Base-by-base conservation (phyloP, 2,888 invertebrate genomes). In the Marronus borbonicus region DNA sequence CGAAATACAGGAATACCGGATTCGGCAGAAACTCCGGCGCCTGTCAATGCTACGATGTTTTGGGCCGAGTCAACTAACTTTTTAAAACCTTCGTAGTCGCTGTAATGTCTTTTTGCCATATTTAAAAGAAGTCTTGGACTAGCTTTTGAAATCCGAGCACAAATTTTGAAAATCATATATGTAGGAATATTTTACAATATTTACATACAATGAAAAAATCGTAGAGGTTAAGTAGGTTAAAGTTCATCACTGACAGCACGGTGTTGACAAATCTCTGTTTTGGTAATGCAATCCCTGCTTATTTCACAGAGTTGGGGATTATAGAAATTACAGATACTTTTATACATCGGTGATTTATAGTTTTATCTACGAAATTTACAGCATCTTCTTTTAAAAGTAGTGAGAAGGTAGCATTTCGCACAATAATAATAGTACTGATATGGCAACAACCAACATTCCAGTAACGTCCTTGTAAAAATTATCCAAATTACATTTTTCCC, bases 21-120 rank as follows among this genome's bases (percentile, higher is more conserved):
- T 91, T 99, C 98, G 0, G 98, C 98, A 0, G 98, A 98, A 83
- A 98, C 93, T 60, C 98, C 98, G 80, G 98, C 98, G 17, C 99
- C 99, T 72, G 97, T 97, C 70, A 98, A 86, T n/a, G 95, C 91
- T 24, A 97, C 90, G 70, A 95, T 89, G 84, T 91, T 92, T 31
- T 90, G 86, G 68, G 91, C 87, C 72, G 87, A 86, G 2, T 86
- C 81, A n/a, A 96, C 81, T 85, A 95, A 93, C 80, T 92, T 89
- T 83, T 90, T 90, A 1, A 96, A 88, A 24, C 82, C 83, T 14
- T 78, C 80, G 80, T 85, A 87, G 80, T 88, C 86, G 20, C 84
- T 82, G 14, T 83, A 79, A 76, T 78, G 80, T 76, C 84, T 81
- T 77, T 80, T 83, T 3, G 83, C 70, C 84, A 84, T 85, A 75